Base-by-base conservation (phyloP, 1,140 invertebrate genomes). In the Apocrypta bakeri region DNA sequence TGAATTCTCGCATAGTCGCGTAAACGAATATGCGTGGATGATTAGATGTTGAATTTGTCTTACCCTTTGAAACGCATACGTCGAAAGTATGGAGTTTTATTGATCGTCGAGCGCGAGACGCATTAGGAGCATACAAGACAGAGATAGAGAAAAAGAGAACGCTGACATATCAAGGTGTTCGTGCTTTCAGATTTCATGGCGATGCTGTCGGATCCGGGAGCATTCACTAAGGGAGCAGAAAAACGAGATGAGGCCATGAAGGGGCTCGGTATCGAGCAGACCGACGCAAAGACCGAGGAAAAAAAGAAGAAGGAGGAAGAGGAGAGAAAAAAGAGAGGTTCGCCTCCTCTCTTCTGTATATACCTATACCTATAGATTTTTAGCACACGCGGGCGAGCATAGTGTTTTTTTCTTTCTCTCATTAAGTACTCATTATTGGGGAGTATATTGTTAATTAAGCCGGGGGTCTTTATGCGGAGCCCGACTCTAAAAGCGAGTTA, bases 141-240 rank as follows among this genome's bases (percentile, higher is more conserved):
- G 17, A 21, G 74, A 76, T 1, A 42, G n/a, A 33, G 33, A 72
- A 25, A 11, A 25, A 48, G 12, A 37, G 2, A 64, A 9, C 25
- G 7, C n/a, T 33, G 42, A 33, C 68, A 29, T 69, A 61, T 75
- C 61, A 81, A 75, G 79, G 40, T 72, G 66, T 25, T 80, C n/a
- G 69, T 77, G 68, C 48, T 82, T 74, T 72, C 89, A 97, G 98
- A 98, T 91, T 98, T 99, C 90, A 99, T 99, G 96, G 98, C 98
- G 80, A 98, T 98, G 56, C 92, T 99, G 82, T 98, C 98, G 63
- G 99, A 99, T 93, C 99, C 99, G 1, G 94, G 97, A 84, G 98
- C 96, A 40, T 99, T 99, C 91, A 90, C 95, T 69, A 96, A 95
- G 76, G 94, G 95, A 42, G 95, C 96, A 84, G 95, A 97, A 85